Evolutionary conservation across 2,113 vertebrate genomes (phyloP), one percentile per base, ranked within the genome.

Genomic region (Albula goreensis): DNA sequence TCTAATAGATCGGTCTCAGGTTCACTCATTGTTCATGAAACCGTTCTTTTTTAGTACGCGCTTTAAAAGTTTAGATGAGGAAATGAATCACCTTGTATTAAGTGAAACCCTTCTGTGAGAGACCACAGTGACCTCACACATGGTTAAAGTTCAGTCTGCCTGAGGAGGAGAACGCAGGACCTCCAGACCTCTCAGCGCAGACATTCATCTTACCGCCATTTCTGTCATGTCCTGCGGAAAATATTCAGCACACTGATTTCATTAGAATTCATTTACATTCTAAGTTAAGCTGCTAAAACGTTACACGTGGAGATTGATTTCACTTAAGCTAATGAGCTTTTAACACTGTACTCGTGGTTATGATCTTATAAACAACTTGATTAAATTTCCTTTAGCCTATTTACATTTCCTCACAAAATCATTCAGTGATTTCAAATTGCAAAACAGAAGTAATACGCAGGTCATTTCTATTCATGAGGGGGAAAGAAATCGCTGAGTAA

Each of bases 361-460:
- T 9, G 22, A 25, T 82, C 81, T 82, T 57, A 52, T 82, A 82
- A n/a, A 82, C 80, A 12, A 57, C 52, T 82, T 82, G 81, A 82
- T 82, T 82, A 82, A 82, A 82, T 82, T 82, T 13, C 22, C 52
- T 82, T 82, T 53, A 57, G 41, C 53, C 53, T 53, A 56, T 82
- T 82, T 82, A 57, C 81, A 41, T 82, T 57, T 82, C 80, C 48
- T 50, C 79, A 80, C 49, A 51, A 80, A 80, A 51, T 80, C 49
- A 80, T 50, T 50, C 15, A 19, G 79, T 80, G 49, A 80, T 50
- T 80, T 80, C 50, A 80, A 80, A 80, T 48, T 48, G 79, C 81
- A 82, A 15, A 31, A 53, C 81, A 57, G 31, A 82, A 82, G 81
- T 31, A 53, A 57, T 70, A 53, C 41, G 81, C 31, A 82, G 81